Conservation (phyloP, 1,140 invertebrate genomes). For the Atta cephalotes region DNA sequence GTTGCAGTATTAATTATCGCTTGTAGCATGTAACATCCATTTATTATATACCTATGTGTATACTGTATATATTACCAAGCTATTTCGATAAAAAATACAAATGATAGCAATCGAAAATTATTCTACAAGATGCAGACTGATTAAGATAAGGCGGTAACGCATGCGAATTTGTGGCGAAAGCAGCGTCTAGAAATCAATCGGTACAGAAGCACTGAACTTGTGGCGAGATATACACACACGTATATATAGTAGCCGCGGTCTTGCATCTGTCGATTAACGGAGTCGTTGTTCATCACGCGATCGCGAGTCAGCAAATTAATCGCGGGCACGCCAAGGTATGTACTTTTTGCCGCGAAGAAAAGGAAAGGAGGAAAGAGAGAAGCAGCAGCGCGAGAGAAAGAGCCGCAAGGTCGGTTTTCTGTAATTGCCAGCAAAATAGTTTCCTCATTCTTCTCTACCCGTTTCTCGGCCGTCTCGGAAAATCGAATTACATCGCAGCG, state of each 20-base stretch:
- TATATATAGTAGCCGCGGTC: not conserved
- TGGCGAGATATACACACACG: not conserved
- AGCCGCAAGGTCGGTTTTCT: conserved; percentile 56
- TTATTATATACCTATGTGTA: not conserved
- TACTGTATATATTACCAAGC: not conserved
- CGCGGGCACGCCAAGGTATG: conserved; percentile 23
- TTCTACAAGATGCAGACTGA: not conserved
- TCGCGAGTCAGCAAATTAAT: conserved; percentile 61
- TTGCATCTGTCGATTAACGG: conserved; percentile 17
- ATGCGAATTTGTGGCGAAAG: not conserved
- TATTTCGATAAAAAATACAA: conserved; percentile 3
- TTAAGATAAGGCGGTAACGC: not conserved
- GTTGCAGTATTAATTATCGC: conserved; percentile 50
- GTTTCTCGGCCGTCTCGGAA: conserved; percentile 31
- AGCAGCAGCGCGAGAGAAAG: conserved; percentile 14
- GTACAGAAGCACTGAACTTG: not conserved
- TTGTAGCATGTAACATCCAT: not conserved
- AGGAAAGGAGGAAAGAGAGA: not conserved
- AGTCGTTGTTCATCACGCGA: conserved; percentile 53
- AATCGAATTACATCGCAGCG: conserved; percentile 55
- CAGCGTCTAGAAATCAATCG: not conserved
- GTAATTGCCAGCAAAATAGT: conserved; percentile 57
- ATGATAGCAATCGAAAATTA: not conserved
- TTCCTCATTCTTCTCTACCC: conserved; percentile 36
- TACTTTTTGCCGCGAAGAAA: not conserved